Evolutionary conservation across 2,113 vertebrate genomes (phyloP).

Genomic region (Entelurus aequoreus): DNA sequence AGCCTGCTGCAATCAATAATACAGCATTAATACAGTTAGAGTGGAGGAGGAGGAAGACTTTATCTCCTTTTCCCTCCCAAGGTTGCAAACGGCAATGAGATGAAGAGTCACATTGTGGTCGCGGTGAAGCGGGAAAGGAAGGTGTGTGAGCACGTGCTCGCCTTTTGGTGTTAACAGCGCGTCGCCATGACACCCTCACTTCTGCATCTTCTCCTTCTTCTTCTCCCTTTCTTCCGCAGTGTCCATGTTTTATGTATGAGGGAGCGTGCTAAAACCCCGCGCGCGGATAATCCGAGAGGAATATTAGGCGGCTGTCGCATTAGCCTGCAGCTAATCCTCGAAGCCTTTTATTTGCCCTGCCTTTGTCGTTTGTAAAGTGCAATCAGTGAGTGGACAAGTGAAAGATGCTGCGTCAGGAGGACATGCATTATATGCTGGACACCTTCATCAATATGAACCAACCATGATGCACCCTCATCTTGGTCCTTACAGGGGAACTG

Average conservation of each 20-base stretch:
- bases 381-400: not conserved
- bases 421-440: not conserved
- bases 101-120: conserved; percentile 10
- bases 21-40: conserved; percentile 40
- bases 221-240: conserved; percentile 29
- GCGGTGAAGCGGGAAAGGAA: not conserved
- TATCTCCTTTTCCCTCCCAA: not conserved
- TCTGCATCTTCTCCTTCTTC: conserved; percentile 22
- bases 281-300: conserved; percentile 40
- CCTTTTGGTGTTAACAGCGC: conserved; percentile 20
- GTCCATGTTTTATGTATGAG: conserved; percentile 60
- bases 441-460: too few species aligned
- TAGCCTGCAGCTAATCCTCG: conserved; percentile 34
- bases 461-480: too few species aligned
- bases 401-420: not conserved
- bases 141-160: conserved; percentile 3
- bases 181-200: conserved; percentile 24
- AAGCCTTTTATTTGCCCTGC: conserved; percentile 12
- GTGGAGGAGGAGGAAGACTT: conserved; percentile 23
- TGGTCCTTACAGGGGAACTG: not conserved
- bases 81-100: not conserved
- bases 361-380: not conserved
- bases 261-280: conserved; percentile 32
- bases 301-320: conserved; percentile 33
- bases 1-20: conserved; percentile 59